phyloP scores from a whole-genome alignment of 2,113 vertebrate species.

The Isurus oxyrinchus region DNA sequence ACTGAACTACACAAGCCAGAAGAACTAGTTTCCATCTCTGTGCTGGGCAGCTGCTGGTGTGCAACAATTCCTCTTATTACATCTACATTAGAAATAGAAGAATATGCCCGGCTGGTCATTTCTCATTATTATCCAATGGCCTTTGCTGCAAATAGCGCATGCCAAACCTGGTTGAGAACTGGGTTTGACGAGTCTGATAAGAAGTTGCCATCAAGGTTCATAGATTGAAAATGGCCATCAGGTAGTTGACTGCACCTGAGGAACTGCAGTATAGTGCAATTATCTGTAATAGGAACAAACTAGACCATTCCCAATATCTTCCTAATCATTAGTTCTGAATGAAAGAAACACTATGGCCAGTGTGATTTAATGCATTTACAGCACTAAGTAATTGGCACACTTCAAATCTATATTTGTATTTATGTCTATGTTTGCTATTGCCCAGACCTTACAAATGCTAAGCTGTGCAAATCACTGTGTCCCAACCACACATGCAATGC shows the following conservation, averaged over 20 bases:
- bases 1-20: neutral
- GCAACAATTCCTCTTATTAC: neutral
- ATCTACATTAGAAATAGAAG: neutral
- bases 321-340: neutral
- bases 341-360: neutral
- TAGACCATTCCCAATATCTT: neutral
- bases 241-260: neutral
- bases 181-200: neutral
- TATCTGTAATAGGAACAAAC: neutral
- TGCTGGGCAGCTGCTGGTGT: neutral
- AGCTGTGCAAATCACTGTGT: neutral
- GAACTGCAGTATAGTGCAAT: neutral
- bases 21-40: neutral
- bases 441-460: neutral
- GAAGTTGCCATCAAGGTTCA: neutral
- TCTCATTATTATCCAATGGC: neutral
- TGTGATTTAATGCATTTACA: neutral
- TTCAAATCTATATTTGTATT: neutral
- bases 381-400: neutral
- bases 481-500: neutral
- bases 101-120: neutral
- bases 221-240: neutral
- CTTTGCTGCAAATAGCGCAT: neutral
- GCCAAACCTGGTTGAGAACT: neutral
- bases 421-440: neutral